Evolutionary conservation across 37 sponge, comb jelly and placozoan species (phyloP).

Genomic region (Ianthella basta): DNA sequence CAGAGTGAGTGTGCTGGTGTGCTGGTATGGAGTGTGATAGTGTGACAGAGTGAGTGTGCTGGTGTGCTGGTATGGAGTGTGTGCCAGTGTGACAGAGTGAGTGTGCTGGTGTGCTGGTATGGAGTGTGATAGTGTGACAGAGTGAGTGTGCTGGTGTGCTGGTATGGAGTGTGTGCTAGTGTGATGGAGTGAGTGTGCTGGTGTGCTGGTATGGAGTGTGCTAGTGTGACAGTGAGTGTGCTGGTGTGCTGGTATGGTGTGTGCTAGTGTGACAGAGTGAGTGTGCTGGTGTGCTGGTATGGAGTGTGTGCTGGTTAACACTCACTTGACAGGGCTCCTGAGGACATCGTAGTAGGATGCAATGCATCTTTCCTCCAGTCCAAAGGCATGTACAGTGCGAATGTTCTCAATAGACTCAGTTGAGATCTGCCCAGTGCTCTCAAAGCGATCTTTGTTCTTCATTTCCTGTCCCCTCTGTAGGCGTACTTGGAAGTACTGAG

Average conservation of each 20-base stretch:
- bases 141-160: no score
- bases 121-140: no score
- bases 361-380: slow-evolving; percentile 56
- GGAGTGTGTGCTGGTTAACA: background rate
- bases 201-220: background rate
- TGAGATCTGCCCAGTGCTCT: slow-evolving; percentile 57
- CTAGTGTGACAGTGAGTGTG: background rate
- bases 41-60: no score
- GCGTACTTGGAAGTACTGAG: slow-evolving; percentile 67
- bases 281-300: no score
- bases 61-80: no score
- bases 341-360: slow-evolving; percentile 40
- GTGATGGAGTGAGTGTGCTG: background rate
- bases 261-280: no score
- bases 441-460: slow-evolving; percentile 74
- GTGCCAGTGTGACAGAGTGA: no score
- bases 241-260: background rate
- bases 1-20: no score
- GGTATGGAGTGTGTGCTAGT: no score
- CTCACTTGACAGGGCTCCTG: slow-evolving; percentile 61
- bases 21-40: no score
- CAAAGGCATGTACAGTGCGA: slow-evolving; percentile 75
- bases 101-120: background rate
- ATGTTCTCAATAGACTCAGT: slow-evolving; percentile 81
- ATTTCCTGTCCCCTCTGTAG: slow-evolving; percentile 44